Evolutionary conservation across 2,888 invertebrate species (phyloP).

Genomic region (Drosophila robusta): DNA sequence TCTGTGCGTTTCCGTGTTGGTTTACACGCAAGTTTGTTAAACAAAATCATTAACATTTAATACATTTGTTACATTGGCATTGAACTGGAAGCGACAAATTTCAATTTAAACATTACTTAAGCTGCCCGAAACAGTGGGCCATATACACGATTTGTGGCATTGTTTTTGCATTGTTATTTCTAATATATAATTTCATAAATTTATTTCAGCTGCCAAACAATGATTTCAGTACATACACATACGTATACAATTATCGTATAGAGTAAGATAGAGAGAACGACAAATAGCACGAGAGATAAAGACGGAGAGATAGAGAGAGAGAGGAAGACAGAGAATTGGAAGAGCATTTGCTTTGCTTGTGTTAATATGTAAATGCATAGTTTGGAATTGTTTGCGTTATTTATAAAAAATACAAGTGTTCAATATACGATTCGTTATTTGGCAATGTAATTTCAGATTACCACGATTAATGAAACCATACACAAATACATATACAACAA

Average conservation of each 20-base stretch:
- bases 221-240: slow-evolving; percentile 32
- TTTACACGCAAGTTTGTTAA: slow-evolving; percentile 28
- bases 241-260: slow-evolving; percentile 17
- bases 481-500: slow-evolving; percentile 29
- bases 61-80: slow-evolving; percentile 56
- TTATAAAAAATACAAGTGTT: slow-evolving; percentile 1
- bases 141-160: slow-evolving; percentile 39
- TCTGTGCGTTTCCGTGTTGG: slow-evolving; percentile 16
- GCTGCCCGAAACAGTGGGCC: slow-evolving; percentile 33
- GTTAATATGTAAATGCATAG: slow-evolving; percentile 42
- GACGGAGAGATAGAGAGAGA: not conserved
- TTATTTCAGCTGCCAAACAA: slow-evolving; percentile 53
- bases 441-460: slow-evolving; percentile 14
- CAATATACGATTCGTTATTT: not conserved
- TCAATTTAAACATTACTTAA: slow-evolving; percentile 22
- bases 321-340: slow-evolving; percentile 3
- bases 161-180: slow-evolving; percentile 14
- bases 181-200: slow-evolving; percentile 18
- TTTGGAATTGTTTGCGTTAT: slow-evolving; percentile 44
- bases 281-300: not conserved
- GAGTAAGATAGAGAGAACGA: slow-evolving; percentile 4
- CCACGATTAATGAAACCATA: slow-evolving; percentile 27
- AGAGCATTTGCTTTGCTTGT: slow-evolving; percentile 7
- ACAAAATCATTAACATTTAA: slow-evolving; percentile 52
- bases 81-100: slow-evolving; percentile 53